phyloP scores from a whole-genome alignment of 2,888 invertebrate genomes.

The Pherbina coryleti region DNA sequence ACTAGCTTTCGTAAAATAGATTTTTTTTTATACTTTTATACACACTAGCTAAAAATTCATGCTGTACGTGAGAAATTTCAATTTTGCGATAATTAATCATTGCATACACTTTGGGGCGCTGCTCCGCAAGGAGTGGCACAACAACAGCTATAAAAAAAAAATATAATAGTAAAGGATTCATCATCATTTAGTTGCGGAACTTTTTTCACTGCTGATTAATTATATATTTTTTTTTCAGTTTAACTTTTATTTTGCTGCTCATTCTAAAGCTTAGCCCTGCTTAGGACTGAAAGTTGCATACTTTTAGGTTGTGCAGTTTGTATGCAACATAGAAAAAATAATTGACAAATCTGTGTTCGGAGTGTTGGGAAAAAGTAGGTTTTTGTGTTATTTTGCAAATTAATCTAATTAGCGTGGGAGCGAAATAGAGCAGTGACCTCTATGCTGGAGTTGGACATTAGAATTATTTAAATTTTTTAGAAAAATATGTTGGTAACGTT shows the following conservation, averaged over 20 bases:
- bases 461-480: neutral
- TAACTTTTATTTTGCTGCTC: neutral
- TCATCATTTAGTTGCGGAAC: conserved; percentile 14
- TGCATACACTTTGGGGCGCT: conserved; percentile 23
- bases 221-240: neutral
- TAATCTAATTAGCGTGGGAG: neutral
- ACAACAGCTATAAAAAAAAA: neutral
- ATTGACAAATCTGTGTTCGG: too few relatives aligned
- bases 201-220: neutral
- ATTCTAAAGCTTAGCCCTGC: neutral
- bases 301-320: neutral
- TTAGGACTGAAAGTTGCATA: neutral
- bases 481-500: too few relatives aligned
- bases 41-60: conserved; percentile 3
- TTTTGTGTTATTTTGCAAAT: neutral
- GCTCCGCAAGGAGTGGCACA: neutral
- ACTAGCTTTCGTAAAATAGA: neutral
- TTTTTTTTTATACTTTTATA: neutral
- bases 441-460: neutral
- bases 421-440: neutral
- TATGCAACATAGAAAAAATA: neutral
- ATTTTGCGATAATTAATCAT: conserved; percentile 41
- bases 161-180: conserved; percentile 9
- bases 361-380: neutral
- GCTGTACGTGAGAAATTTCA: conserved; percentile 40